Base-by-base conservation (phyloP, 2,797 vertebrate genomes). In the Schizothorax lantsangensis region DNA sequence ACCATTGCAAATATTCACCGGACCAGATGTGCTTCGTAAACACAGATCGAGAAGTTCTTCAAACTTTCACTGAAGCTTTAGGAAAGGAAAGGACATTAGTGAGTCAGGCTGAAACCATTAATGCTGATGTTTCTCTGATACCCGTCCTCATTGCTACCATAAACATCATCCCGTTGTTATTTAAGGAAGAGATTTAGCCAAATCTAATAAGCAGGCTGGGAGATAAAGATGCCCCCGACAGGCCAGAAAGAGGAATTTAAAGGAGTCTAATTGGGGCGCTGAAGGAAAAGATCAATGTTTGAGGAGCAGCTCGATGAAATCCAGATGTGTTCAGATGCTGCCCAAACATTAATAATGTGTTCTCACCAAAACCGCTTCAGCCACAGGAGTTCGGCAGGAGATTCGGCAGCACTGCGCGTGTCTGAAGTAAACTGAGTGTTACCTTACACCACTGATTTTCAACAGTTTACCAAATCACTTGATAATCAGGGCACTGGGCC, bases 241-340 rank as follows among this genome's bases (percentile, higher is more conserved):
- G 91, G 90, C 89, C 91, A 90, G 84, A 92, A 90, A 94, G 93
- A 94, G 93, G 94, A 94, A 94, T 93, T 91, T 94, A 93, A 93
- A 94, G 93, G 93, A 94, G 94, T 95, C 92, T 95, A 95, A 95
- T 95, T 95, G 95, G 94, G 93, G 92, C 86, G 92, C 93, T 91
- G 93, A 93, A 93, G 93, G 93, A 95, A 94, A 89, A 94, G 93
- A 94, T 94, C 93, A 93, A 92, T 94, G 93, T 94, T 95, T 93
- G 92, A 95, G 93, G 92, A 95, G 93, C 94, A 93, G 86, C 15
- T 89, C 94, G 94, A 96, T 95, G 93, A 92, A 92, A 93, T 93
- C 94, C 95, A 96, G 95, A 95, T 95, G 94, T 94, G 94, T 93
- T 93, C 90, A 89, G 89, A 92, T 86, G 88, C 91, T 93, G 93